A percentile compares a stretch with the other conserved stretches of the same genome.
Conservation (phyloP, 2,888 invertebrate genomes). For the Vandiemenella viatica region DNA sequence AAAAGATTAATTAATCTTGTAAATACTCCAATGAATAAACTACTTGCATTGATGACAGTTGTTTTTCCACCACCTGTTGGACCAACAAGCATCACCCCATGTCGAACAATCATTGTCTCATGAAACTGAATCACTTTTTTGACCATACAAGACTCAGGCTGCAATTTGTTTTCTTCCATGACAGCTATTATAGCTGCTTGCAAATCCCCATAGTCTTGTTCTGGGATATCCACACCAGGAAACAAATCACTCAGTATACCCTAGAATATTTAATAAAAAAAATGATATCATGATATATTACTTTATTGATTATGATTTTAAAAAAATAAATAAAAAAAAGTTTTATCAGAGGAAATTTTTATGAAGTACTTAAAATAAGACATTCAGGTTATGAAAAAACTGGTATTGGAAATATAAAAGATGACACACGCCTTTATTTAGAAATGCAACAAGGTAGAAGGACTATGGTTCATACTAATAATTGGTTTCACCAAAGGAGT, state of each 20-base stretch:
- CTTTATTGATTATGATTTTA: neutral
- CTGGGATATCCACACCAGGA: conserved; percentile 64
- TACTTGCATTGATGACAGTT: conserved; percentile 49
- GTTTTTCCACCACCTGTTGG: conserved; percentile 81
- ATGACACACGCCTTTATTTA: no score
- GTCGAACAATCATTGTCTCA: conserved; percentile 80
- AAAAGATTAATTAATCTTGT: neutral
- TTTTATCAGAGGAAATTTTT: no score
- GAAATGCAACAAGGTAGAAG: no score
- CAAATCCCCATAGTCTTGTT: conserved; percentile 62
- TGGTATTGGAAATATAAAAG: no score
- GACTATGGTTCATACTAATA: no score
- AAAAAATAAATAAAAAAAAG: conserved; percentile 1
- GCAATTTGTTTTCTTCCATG: conserved; percentile 42
- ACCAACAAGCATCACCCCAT: conserved; percentile 86
- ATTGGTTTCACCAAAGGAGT: no score
- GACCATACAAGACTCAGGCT: conserved; percentile 49
- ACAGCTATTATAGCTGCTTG: conserved; percentile 42
- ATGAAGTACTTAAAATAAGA: no score
- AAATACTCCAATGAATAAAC: neutral
- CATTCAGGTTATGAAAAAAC: no score
- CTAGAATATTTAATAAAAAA: conserved; percentile 27
- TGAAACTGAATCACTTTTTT: conserved; percentile 70
- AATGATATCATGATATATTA: neutral
- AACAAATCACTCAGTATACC: conserved; percentile 83